These are phyloP conservation scores for Enchytraeus crypticus DNA, from an alignment of 2,888 invertebrate genomes.

Conservation along the genomic window DNA sequence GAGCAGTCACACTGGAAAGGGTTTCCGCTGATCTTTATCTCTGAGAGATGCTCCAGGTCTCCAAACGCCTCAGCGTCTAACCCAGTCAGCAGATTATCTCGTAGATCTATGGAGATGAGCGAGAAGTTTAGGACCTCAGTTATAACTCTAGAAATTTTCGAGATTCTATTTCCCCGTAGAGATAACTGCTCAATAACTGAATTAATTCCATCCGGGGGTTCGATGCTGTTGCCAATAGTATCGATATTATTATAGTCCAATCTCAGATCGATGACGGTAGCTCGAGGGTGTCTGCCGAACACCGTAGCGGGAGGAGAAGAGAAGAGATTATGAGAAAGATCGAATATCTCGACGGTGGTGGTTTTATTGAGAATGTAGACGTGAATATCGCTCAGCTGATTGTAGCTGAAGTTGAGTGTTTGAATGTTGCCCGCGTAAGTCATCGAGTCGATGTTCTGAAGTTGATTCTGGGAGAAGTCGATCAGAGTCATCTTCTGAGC, in stretches of 20 bases:
- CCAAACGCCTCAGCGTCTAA: neutral
- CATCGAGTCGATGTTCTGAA: neutral
- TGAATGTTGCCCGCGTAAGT: neutral
- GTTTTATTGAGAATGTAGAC: neutral
- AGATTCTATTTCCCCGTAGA: neutral
- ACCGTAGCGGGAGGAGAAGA: neutral
- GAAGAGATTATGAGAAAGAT: neutral
- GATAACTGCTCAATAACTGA: neutral
- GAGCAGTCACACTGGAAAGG: neutral
- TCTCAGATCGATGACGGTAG: neutral
- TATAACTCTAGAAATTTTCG: neutral
- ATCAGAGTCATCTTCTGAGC: neutral
- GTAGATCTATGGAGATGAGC: neutral
- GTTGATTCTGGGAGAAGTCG: neutral
- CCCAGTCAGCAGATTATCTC: neutral
- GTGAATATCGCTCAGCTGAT: neutral
- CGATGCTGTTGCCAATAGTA: neutral
- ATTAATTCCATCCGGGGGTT: neutral
- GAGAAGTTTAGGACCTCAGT: neutral
- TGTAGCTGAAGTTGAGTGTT: neutral
- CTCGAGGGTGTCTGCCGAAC: neutral
- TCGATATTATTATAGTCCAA: neutral
- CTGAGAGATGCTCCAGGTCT: neutral
- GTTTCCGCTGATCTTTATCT: neutral
- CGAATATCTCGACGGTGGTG: neutral